Conservation (phyloP, 2,888 invertebrate genomes). For the Volucella zonaria region DNA sequence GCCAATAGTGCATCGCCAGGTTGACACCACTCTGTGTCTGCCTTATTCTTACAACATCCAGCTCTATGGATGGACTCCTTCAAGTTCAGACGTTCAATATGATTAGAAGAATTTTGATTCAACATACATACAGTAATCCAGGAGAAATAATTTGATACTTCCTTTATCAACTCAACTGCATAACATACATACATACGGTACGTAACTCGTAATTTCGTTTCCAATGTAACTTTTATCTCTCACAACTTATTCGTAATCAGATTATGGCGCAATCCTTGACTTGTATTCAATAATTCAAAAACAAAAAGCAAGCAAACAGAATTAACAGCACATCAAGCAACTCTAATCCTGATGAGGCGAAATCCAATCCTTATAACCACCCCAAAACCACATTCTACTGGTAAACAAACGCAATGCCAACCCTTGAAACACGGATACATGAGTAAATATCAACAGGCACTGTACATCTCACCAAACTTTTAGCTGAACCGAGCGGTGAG, state of each 20-base stretch:
- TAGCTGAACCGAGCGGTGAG: conserved; percentile 62
- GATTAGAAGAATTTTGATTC: too few relatives aligned
- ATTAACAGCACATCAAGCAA: conserved; percentile 11
- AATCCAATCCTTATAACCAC: conserved; percentile 50
- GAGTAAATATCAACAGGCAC: conserved; percentile 4
- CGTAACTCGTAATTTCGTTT: not conserved
- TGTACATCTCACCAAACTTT: conserved; percentile 14
- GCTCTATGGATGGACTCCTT: too few relatives aligned
- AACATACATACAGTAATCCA: not conserved
- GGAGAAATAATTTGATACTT: conserved; percentile 24
- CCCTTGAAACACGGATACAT: conserved; percentile 23
- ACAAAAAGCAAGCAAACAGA: conserved; percentile 52
- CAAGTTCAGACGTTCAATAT: too few relatives aligned
- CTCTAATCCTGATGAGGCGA: conserved; percentile 28
- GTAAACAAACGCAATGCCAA: conserved; percentile 4
- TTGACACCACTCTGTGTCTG: too few relatives aligned
- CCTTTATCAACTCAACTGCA: not conserved
- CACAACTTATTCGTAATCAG: conserved; percentile 47
- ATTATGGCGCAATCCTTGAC: conserved; percentile 57
- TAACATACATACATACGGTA: not conserved
- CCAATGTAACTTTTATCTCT: not conserved
- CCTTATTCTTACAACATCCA: too few relatives aligned
- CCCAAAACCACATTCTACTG: conserved; percentile 42
- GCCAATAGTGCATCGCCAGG: too few relatives aligned
- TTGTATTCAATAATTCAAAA: conserved; percentile 66